Evolutionary conservation across 2,113 vertebrate genomes (phyloP).

Genomic region (Ceuthmochares aereus): DNA sequence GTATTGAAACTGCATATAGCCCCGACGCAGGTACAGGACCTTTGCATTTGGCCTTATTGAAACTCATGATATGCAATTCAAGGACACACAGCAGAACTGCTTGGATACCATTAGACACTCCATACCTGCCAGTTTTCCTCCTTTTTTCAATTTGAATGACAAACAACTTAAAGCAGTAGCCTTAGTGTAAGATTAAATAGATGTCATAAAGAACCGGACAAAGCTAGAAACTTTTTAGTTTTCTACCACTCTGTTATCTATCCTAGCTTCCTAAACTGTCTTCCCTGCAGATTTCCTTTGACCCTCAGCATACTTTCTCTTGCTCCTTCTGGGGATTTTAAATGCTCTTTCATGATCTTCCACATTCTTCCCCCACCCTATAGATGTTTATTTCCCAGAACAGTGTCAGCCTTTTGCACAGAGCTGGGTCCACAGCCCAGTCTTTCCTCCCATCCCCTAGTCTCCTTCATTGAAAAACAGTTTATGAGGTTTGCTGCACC

Average conservation of each 20-base stretch:
- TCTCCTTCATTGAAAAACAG: background rate
- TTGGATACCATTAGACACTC: background rate
- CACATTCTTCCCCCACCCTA: background rate
- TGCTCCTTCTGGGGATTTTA: background rate
- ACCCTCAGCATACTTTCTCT: background rate
- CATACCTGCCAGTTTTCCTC: background rate
- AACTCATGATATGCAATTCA: background rate
- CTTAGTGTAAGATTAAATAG: background rate
- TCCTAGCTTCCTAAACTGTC: background rate
- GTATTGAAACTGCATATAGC: too few relatives aligned
- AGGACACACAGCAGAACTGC: background rate
- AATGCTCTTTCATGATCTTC: slow-evolving; percentile 1
- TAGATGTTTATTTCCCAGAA: slow-evolving; percentile 37
- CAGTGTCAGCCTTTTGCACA: background rate
- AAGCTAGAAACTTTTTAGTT: background rate
- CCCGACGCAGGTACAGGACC: too few relatives aligned
- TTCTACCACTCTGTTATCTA: background rate
- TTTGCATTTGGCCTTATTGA: too few relatives aligned
- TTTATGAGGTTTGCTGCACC: background rate
- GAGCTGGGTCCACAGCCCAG: background rate
- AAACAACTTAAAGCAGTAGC: background rate
- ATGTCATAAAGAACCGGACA: background rate
- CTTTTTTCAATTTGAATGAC: background rate
- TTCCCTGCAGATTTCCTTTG: background rate
- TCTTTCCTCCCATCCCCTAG: background rate